Evolutionary conservation across 2,113 vertebrate genomes (phyloP), one percentile per base, ranked within the genome.

Genomic region (Promerops cafer): DNA sequence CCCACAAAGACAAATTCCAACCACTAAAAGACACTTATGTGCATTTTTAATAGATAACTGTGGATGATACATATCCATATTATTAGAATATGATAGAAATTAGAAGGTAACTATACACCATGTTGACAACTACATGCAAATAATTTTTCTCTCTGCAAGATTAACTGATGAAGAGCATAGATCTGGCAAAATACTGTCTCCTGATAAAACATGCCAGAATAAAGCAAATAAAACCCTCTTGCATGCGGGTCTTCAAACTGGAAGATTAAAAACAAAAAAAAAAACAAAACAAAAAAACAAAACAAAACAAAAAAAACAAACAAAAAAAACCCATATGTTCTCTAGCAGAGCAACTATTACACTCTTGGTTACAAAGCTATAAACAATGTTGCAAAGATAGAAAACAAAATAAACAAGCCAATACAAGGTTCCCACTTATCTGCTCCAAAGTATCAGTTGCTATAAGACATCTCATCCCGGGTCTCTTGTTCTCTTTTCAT

Each of bases 251-350:
- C 30, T 89, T 82, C 10, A 30, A 40, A 61, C 2, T 10, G 9
- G 13, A 77, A 77, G 21, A 7, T 9, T 8, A 16, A 27, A 4
- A 16, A n/a, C n/a, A 40, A 47, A 77, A 28, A 13, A 71, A 28
- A 56, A 19, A 2, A 17, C 26, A 42, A 28, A 61, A 39, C 11
- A 37, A 39, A 19, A 56, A 19, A 2, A 17, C 26, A 42, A 28
- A 61, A 39, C 11, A n/a, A n/a, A n/a, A n/a, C n/a, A n/a, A n/a
- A 64, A 30, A 14, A n/a, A 13, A 3, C 11, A 74, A 18, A 4
- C 2, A 65, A 33, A 30, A n/a, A n/a, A n/a, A n/a, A n/a, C n/a
- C n/a, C 11, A 37, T 27, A 19, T 1, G 1, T n/a, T 39, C 10
- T 35, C 24, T 26, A 69, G 54, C 3, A 71, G 50, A 52, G 10